Percentiles rank a stretch among this genome's conserved stretches.
phyloP scores from a whole-genome alignment of 2,797 vertebrate species.

The Tolypeutes matacus region DNA sequence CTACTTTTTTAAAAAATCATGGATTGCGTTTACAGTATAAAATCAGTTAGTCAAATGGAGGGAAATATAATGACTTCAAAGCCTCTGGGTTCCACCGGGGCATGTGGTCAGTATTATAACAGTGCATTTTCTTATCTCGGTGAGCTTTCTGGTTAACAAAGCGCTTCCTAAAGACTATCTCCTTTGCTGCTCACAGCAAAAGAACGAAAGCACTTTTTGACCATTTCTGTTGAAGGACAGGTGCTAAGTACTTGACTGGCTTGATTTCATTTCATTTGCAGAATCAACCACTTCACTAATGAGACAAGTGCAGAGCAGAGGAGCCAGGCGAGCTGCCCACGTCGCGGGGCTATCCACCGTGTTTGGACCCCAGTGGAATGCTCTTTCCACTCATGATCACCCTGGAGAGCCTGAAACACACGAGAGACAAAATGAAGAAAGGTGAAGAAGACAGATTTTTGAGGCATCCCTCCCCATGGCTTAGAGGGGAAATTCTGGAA shows the following conservation, averaged over 20 bases:
- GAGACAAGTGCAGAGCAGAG: background rate
- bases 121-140: background rate
- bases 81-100: background rate
- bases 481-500: background rate
- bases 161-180: background rate
- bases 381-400: background rate
- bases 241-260: background rate
- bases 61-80: background rate
- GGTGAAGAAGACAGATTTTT: no score
- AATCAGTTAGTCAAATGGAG: background rate
- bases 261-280: background rate
- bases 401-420: background rate
- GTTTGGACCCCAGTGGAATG: background rate
- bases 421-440: background rate
- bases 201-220: no score
- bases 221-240: rapidly evolving
- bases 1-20: background rate
- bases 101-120: background rate
- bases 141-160: background rate
- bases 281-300: background rate
- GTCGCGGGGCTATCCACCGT: rapidly evolving
- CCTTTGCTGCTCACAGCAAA: background rate
- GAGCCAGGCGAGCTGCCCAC: rapidly evolving
- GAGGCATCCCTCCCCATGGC: no score
- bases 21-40: background rate